Evolutionary conservation across 2,888 invertebrate species (phyloP).

Genomic region (Caradrina kadenii): DNA sequence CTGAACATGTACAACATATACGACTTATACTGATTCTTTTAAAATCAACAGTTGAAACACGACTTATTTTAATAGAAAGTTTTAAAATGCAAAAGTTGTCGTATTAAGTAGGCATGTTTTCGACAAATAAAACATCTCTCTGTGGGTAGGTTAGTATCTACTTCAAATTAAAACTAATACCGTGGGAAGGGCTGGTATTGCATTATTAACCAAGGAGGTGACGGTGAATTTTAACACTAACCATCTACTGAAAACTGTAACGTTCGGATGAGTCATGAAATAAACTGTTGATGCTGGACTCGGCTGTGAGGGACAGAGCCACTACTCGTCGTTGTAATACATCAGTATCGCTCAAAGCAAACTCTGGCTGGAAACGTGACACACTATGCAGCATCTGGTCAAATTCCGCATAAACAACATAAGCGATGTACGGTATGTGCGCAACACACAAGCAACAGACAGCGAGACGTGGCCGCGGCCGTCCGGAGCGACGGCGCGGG

Average conservation of each 20-base stretch:
- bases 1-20: not conserved
- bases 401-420: slow-evolving; percentile 34
- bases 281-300: slow-evolving; percentile 32
- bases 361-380: not conserved
- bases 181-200: slow-evolving; percentile 76
- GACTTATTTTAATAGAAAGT: slow-evolving; percentile 3
- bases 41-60: not conserved
- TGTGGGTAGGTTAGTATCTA: slow-evolving; percentile 61
- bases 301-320: not conserved
- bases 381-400: slow-evolving; percentile 1
- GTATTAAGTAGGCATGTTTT: not conserved
- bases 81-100: not conserved
- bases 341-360: not conserved
- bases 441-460: slow-evolving; percentile 7
- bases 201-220: slow-evolving; percentile 64
- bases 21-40: not conserved
- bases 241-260: slow-evolving; percentile 77
- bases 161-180: slow-evolving; percentile 72
- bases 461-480: slow-evolving; percentile 23
- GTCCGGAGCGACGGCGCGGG: slow-evolving; percentile 3
- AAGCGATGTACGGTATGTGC: not conserved
- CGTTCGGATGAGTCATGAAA: slow-evolving; percentile 63
- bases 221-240: slow-evolving; percentile 74
- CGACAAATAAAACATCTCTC: not conserved
- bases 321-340: not conserved